Evolutionary conservation across 2,113 vertebrate species (phyloP).

Genomic region (Hyaena hyaena): DNA sequence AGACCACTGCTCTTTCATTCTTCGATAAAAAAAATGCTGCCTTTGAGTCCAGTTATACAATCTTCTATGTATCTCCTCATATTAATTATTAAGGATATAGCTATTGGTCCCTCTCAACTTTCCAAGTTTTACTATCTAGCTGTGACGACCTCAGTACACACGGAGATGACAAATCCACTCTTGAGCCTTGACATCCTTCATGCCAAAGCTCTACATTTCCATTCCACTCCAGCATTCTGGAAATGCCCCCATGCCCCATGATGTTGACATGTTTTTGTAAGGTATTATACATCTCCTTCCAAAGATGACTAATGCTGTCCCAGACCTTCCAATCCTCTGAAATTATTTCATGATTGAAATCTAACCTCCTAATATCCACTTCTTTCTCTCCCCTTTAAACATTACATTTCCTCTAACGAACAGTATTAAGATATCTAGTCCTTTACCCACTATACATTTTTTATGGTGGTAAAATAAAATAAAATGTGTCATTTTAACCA

Average conservation of each 20-base stretch:
- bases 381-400: not conserved
- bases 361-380: not conserved
- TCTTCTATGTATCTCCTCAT: not conserved
- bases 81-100: not conserved
- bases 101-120: not conserved
- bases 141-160: not conserved
- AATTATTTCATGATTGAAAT: not conserved
- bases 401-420: not conserved
- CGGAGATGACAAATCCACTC: rapidly evolving
- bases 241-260: not conserved
- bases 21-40: not conserved
- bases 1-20: not conserved
- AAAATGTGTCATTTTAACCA: not conserved
- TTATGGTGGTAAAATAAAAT: not conserved
- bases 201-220: not conserved
- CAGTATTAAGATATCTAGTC: not conserved
- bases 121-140: not conserved
- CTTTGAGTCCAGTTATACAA: not conserved
- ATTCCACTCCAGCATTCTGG: not conserved
- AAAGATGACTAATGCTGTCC: not conserved
- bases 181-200: not conserved
- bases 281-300: not conserved
- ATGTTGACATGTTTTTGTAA: not conserved
- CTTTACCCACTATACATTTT: not conserved
- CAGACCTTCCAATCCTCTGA: not conserved